Conservation (phyloP, 2,888 invertebrate species). For the Electrophaes corylata region DNA sequence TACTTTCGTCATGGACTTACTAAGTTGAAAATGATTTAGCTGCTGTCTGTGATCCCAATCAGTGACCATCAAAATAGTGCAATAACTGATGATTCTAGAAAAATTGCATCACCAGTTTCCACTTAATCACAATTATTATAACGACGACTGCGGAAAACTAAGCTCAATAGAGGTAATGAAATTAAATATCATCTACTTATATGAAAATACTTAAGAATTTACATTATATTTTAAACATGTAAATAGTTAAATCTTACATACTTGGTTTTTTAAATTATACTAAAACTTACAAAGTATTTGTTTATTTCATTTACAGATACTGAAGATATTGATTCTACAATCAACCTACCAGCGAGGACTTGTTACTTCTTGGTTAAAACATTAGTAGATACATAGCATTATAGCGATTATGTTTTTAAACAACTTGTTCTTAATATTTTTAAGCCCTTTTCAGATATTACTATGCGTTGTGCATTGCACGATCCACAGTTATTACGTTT, state of each 20-base stretch:
- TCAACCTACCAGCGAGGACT: background rate
- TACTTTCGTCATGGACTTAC: too few species aligned
- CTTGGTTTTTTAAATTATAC: background rate
- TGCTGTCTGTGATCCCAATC: too few species aligned
- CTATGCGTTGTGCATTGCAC: background rate
- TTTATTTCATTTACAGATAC: background rate
- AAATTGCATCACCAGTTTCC: too few species aligned
- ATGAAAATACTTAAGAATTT: too few species aligned
- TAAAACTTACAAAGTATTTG: background rate
- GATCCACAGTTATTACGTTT: background rate
- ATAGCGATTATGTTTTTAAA: background rate
- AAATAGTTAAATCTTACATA: background rate
- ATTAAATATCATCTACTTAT: too few species aligned
- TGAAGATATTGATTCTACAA: background rate
- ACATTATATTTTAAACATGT: background rate
- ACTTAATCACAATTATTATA: too few species aligned
- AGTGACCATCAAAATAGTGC: too few species aligned
- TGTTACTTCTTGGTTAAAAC: too few species aligned
- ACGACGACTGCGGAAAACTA: too few species aligned
- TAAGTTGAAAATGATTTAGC: too few species aligned
- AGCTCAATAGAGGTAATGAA: too few species aligned
- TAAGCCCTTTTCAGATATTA: background rate
- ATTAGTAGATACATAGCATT: background rate
- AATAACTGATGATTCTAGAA: too few species aligned
- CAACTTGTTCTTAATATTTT: background rate